Percentiles rank a stretch among this genome's conserved stretches.
Conservation (phyloP, 2,888 invertebrate genomes). For the Dynastes hyllus region DNA sequence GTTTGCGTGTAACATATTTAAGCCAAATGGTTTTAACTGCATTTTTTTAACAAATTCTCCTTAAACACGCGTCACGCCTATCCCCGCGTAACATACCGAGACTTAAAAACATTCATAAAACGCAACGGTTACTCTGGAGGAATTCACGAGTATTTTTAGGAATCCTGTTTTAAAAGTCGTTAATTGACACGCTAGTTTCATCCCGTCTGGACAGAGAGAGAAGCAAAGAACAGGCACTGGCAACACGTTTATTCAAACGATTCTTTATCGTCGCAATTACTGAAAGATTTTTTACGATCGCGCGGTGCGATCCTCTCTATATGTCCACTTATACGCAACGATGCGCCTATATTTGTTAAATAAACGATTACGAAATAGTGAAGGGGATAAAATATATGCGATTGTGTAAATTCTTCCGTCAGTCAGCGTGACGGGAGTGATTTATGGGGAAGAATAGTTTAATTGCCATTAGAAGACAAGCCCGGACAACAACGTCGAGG, state of each 20-base stretch:
- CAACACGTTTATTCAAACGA: conserved; percentile 11
- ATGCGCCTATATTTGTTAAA: conserved; percentile 29
- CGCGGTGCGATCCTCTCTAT: neutral
- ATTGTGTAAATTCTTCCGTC: conserved; percentile 43
- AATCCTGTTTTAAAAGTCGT: conserved; percentile 29
- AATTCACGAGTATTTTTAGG: conserved; percentile 25
- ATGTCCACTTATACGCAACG: neutral
- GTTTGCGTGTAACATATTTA: too few species aligned
- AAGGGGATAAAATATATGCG: conserved; percentile 32
- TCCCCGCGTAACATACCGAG: neutral
- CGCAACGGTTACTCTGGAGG: conserved; percentile 1
- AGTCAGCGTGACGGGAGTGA: conserved; percentile 16
- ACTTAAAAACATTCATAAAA: conserved; percentile 19
- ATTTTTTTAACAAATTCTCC: neutral
- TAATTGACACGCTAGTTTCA: conserved; percentile 11
- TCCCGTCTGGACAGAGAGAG: neutral
- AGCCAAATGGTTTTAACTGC: neutral
- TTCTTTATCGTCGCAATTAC: conserved; percentile 34
- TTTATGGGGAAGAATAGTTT: conserved; percentile 37
- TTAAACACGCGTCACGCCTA: neutral
- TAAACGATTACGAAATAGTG: conserved; percentile 42
- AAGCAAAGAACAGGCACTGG: neutral
- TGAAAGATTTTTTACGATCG: conserved; percentile 31
- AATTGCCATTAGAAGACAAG: conserved; percentile 31
- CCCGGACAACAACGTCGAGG: too few species aligned